phyloP scores from a whole-genome alignment of 2,888 invertebrate species.

The Pristionchus fissidentatus region DNA sequence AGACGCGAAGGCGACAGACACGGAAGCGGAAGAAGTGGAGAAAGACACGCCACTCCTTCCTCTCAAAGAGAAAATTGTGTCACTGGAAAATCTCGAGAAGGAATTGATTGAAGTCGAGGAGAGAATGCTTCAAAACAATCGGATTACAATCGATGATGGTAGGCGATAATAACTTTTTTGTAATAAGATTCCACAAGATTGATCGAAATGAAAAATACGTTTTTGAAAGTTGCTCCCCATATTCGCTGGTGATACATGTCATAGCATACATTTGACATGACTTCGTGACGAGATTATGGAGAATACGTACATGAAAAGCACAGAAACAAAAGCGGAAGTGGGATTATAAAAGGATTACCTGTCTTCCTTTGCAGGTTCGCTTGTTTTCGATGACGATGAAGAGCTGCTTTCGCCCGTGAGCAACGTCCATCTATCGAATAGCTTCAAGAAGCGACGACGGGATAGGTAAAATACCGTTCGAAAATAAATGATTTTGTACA shows the following conservation, averaged over 20 bases:
- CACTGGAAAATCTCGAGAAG: constrained; percentile 48
- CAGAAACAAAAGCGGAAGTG: not conserved
- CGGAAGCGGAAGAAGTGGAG: constrained; percentile 41
- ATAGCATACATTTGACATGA: too few relatives aligned
- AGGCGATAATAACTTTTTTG: not conserved
- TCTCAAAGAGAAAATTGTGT: not conserved
- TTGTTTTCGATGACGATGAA: constrained; percentile 41
- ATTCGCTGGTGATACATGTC: too few relatives aligned
- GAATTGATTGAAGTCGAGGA: constrained; percentile 45
- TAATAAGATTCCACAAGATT: too few relatives aligned
- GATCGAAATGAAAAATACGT: too few relatives aligned
- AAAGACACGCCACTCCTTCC: not conserved
- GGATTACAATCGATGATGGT: constrained; percentile 27
- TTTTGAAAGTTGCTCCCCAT: too few relatives aligned
- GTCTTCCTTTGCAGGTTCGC: constrained; percentile 28
- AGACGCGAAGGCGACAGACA: constrained; percentile 38
- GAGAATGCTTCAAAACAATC: constrained; percentile 26
- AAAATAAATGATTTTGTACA: not conserved
- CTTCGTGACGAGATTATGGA: not conserved
- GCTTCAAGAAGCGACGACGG: constrained; percentile 23
- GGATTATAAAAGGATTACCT: not conserved
- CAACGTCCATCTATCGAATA: constrained; percentile 2
- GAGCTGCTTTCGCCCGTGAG: constrained; percentile 33
- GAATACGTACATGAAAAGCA: not conserved
- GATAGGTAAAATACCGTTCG: not conserved